Evolutionary conservation across 2,113 vertebrate species (phyloP), one percentile per base, ranked within the genome.

Genomic region (Anthoscopus minutus): DNA sequence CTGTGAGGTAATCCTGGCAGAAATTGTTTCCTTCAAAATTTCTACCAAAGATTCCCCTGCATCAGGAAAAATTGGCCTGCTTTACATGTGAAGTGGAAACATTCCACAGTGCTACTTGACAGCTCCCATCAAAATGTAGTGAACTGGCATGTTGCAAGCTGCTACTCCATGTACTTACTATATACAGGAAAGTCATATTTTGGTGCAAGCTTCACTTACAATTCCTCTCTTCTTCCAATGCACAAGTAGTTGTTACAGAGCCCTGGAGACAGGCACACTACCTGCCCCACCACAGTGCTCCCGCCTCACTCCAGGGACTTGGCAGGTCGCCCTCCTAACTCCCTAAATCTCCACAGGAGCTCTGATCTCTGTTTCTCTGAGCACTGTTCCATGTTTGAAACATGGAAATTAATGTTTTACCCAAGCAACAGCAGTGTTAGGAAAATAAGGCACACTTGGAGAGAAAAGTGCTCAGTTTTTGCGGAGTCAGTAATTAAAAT

Each of bases 1-100:
- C 54, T 69, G 74, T 61, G 67, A 88, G 30, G 38, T 58, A 92
- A 90, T 92, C 38, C 67, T 70, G 42, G 31, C 62, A 93, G 67
- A 93, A 90, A 88, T 37, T 5, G 13, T 51, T 91, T 81, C 45
- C 62, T 72, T 89, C 79, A 57, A 45, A 60, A 40, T 82, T 76
- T 93, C 25, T 27, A 61, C 11, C 4, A 20, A 82, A 77, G 48
- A 53, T 69, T 67, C 66, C 38, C 30, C 48, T 62, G 14, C 16
- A 54, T 50, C 30, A 50, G 58, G 33, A 54, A 94, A 93, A 42
- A 40, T 6, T 48, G 57, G 7, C 22, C 18, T 47, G 33, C 35
- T 89, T 91, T 72, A n/a, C 17, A 10, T 7, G 4, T 24, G 18
- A 19, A 58, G 4, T 57, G 35, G 33, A 93, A 92, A 51, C 18